These are phyloP conservation scores for Plutomurus gul DNA, from an alignment of 1,140 invertebrate species.

Conservation along the genomic window DNA sequence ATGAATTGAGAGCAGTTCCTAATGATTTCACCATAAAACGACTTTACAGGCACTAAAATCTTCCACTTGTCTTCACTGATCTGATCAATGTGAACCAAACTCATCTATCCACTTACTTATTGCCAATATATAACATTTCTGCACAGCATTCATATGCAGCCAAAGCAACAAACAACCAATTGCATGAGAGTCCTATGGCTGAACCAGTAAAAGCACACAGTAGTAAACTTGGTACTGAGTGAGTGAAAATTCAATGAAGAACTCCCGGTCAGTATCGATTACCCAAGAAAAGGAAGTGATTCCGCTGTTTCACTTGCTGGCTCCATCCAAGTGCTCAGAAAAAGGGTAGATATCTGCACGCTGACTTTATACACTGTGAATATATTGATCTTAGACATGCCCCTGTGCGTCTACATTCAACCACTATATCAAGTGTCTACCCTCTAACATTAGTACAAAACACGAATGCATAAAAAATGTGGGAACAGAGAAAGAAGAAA, in stretches of 20 bases:
- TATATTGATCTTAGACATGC: conserved; percentile 7
- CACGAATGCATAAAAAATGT: no score
- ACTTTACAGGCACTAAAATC: conserved; percentile 29
- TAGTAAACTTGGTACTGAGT: background rate
- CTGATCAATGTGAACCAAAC: background rate
- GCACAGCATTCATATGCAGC: background rate
- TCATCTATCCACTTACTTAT: background rate
- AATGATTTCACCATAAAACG: conserved; percentile 25
- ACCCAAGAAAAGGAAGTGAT: background rate
- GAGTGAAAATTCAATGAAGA: conserved; percentile 1
- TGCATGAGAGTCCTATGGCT: background rate
- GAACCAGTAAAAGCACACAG: background rate
- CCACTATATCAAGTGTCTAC: background rate
- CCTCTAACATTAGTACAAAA: background rate
- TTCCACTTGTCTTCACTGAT: conserved; percentile 28
- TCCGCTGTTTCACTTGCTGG: background rate
- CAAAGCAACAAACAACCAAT: background rate
- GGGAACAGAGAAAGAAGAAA: no score
- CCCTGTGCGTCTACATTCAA: background rate
- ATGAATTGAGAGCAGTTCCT: conserved; percentile 1
- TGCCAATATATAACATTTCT: background rate
- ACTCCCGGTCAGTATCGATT: background rate
- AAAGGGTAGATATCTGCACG: background rate
- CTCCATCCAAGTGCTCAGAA: background rate
- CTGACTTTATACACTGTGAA: background rate